Evolutionary conservation across 2,888 invertebrate genomes (phyloP).

Genomic region (Apocheima hispidaria): DNA sequence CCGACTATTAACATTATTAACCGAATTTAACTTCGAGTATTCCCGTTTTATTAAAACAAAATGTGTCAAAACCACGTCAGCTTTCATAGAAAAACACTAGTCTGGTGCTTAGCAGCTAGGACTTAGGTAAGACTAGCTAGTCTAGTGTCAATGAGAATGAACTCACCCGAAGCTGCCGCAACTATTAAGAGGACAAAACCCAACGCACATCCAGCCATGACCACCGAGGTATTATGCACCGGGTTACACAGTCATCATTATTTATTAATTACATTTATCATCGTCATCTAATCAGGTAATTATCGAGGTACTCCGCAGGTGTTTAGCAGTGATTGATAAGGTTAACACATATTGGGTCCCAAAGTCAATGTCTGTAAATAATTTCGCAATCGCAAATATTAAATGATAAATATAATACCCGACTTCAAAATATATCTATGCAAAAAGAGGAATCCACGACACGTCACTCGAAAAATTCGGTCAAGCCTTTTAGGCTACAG

Average conservation of each 20-base stretch:
- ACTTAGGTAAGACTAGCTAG: too few species aligned
- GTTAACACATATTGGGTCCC: not conserved
- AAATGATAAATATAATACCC: too few species aligned
- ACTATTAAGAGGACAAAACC: not conserved
- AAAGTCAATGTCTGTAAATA: not conserved
- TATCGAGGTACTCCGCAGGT: slow-evolving; percentile 6
- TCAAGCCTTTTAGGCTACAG: too few species aligned
- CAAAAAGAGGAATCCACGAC: too few species aligned
- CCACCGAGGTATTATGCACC: not conserved
- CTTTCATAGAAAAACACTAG: too few species aligned
- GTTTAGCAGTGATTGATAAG: slow-evolving; percentile 1
- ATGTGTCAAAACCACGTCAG: too few species aligned
- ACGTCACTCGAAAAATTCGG: too few species aligned
- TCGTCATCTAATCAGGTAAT: not conserved
- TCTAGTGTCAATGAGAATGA: not conserved
- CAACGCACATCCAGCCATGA: not conserved
- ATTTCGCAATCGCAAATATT: not conserved
- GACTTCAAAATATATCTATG: too few species aligned
- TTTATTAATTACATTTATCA: slow-evolving; percentile 5
- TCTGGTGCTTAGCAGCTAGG: too few species aligned
- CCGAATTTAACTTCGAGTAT: too few species aligned
- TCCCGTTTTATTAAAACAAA: too few species aligned
- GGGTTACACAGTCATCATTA: not conserved
- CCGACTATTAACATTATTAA: too few species aligned
- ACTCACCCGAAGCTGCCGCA: not conserved